phyloP scores from a whole-genome alignment of 2,797 vertebrate species.

The Mus spretus region DNA sequence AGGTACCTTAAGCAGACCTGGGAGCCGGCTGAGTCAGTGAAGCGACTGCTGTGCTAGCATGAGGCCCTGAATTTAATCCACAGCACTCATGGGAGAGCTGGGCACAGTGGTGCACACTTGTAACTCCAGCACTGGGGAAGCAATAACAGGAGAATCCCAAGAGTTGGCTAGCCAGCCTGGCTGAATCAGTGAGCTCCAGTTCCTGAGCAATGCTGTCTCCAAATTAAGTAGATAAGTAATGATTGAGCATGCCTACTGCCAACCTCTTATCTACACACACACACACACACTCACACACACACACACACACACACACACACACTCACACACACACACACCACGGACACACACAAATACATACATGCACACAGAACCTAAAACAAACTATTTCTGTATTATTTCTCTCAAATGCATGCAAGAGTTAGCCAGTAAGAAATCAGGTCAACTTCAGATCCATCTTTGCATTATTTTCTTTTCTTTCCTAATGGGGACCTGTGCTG shows the following conservation, averaged over 20 bases:
- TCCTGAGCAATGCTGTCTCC: background rate
- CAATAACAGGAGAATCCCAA: background rate
- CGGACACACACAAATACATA: background rate
- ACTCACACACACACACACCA: no score
- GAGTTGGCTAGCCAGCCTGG: background rate
- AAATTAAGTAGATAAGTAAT: background rate
- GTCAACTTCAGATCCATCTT: background rate
- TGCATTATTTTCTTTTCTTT: slow-evolving; percentile 13
- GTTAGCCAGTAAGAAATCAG: slow-evolving; percentile 38
- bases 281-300: background rate
- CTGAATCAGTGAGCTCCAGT: background rate
- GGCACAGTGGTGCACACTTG: background rate
- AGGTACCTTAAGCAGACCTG: background rate
- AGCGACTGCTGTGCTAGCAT: no score
- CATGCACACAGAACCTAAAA: background rate
- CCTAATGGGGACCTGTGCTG: background rate
- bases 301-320: no score
- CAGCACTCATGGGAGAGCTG: background rate
- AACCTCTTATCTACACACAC: background rate
- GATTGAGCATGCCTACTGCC: background rate
- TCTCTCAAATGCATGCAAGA: background rate
- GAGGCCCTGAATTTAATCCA: background rate
- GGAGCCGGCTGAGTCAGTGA: background rate
- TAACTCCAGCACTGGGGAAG: background rate
- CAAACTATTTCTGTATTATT: background rate